Percentiles rank a stretch among this genome's conserved stretches.
phyloP scores from a whole-genome alignment of 2,113 vertebrate genomes.

The Climacteris rufus region DNA sequence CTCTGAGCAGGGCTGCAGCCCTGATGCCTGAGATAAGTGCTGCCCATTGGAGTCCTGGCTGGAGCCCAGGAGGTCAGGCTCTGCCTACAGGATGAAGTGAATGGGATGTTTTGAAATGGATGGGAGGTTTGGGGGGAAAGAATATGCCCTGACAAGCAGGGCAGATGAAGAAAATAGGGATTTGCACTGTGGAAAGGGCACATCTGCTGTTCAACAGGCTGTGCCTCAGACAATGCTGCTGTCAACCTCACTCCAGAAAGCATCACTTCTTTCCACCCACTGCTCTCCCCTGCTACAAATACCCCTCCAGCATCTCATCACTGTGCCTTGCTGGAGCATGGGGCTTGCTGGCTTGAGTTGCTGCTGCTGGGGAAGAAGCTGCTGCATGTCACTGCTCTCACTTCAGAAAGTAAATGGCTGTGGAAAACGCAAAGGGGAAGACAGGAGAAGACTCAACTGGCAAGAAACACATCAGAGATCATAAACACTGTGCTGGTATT shows the following conservation, averaged over 20 bases:
- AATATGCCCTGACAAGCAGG: not conserved
- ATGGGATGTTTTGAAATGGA: not conserved
- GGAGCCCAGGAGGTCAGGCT: not conserved
- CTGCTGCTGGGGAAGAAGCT: not conserved
- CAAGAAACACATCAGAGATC: not conserved
- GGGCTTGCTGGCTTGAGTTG: not conserved
- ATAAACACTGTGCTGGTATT: not conserved
- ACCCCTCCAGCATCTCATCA: not conserved
- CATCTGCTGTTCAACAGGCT: not conserved
- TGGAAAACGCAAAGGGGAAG: not conserved
- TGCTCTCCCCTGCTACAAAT: not conserved
- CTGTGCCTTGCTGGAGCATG: not conserved
- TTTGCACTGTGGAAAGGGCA: not conserved
- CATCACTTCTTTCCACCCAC: not conserved
- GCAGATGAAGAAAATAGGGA: not conserved
- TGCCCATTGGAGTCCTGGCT: not conserved
- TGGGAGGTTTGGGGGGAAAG: not conserved
- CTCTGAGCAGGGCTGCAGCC: not conserved
- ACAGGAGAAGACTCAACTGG: not conserved
- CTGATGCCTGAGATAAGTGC: not conserved
- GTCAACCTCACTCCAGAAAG: constrained; percentile 16
- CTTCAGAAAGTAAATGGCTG: not conserved
- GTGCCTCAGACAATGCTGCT: not conserved
- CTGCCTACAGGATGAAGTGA: not conserved
- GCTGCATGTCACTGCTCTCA: not conserved